A percentile compares a stretch with the other conserved stretches of the same genome.
Conservation (phyloP, 2,113 vertebrate genomes). For the Columbina picui region DNA sequence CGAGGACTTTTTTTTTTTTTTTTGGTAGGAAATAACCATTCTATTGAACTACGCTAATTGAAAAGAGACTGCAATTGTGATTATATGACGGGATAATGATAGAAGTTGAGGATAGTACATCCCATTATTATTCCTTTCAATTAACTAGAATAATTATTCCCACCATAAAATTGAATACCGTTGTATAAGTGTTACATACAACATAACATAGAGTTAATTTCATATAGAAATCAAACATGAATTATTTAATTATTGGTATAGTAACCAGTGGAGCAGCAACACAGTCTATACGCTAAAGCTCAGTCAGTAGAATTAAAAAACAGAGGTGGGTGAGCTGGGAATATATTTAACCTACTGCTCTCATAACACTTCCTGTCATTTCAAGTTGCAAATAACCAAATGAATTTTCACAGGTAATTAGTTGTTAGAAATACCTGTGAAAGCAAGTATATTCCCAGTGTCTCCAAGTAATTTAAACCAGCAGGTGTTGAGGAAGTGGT, state of each 20-base stretch:
- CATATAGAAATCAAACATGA: not conserved
- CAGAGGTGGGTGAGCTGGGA: not conserved
- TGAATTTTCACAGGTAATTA: constrained; percentile 74
- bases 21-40: not conserved
- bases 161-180: not conserved
- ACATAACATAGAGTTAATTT: not conserved
- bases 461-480: constrained; percentile 70
- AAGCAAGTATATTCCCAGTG: constrained; percentile 50
- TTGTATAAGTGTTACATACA: not conserved
- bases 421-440: constrained; percentile 65
- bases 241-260: not conserved
- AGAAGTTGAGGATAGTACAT: not conserved
- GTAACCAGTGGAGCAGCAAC: not conserved
- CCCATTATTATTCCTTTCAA: not conserved
- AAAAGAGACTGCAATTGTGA: not conserved
- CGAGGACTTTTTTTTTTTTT: not conserved
- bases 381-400: constrained; percentile 58
- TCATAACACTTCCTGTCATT: constrained; percentile 53
- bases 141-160: not conserved
- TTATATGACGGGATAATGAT: not conserved
- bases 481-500: constrained; percentile 41
- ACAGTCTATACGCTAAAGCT: not conserved
- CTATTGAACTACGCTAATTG: not conserved
- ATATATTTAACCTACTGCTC: constrained; percentile 22
- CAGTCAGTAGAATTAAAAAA: constrained; percentile 10